Percentiles rank a stretch among this genome's conserved stretches.
Conservation (phyloP, 2,888 invertebrate genomes). For the Gymnosoma rotundatum region DNA sequence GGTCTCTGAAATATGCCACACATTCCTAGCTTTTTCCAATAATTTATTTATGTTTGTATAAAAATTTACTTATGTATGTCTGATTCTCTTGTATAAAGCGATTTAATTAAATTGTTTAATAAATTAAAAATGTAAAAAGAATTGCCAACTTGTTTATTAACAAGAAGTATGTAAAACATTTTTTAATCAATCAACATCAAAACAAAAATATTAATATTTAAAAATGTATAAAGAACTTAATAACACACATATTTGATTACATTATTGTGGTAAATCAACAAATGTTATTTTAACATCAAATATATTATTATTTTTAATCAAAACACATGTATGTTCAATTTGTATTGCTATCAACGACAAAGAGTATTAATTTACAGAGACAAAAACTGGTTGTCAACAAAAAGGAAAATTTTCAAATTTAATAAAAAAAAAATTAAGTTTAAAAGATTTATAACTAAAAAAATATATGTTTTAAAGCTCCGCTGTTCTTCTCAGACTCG, state of each 20-base stretch:
- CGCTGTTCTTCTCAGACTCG: too few species aligned
- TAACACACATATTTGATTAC: conserved; percentile 7
- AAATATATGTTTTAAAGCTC: too few species aligned
- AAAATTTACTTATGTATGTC: conserved; percentile 4
- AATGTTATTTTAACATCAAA: background rate
- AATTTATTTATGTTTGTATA: background rate
- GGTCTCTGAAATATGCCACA: conserved; percentile 14
- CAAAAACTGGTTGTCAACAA: too few species aligned
- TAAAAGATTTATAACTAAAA: too few species aligned
- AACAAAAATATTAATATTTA: conserved; percentile 16
- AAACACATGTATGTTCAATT: too few species aligned
- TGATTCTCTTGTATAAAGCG: conserved; percentile 43
- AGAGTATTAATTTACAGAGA: too few species aligned
- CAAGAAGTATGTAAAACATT: conserved; percentile 19
- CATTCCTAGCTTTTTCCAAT: background rate
- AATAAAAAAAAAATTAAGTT: too few species aligned
- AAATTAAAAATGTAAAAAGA: conserved; percentile 40
- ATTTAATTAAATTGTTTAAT: conserved; percentile 63
- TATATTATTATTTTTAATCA: too few species aligned
- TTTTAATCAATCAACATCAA: conserved; percentile 51
- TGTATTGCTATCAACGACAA: too few species aligned
- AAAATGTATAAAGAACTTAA: conserved; percentile 3
- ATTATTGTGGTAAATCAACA: background rate
- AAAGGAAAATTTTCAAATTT: too few species aligned
- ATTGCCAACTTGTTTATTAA: conserved; percentile 38